Conservation (phyloP, 2,888 invertebrate species). For the Hetaerina titia region DNA sequence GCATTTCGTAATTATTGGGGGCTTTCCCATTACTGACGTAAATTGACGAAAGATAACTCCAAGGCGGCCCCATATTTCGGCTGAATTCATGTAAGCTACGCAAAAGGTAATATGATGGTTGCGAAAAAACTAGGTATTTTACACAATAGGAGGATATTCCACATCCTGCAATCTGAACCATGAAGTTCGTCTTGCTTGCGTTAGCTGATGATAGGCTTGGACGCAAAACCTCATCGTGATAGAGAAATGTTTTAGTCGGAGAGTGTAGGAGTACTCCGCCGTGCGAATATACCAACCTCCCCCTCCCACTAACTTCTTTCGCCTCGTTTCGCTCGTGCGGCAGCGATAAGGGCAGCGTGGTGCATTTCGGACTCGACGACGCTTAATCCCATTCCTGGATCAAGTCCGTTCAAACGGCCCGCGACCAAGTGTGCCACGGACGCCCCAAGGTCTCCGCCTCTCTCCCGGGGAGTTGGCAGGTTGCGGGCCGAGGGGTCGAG, state of each 20-base stretch:
- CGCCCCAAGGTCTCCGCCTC: background rate
- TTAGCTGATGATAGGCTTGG: too few relatives aligned
- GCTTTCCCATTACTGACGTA: too few relatives aligned
- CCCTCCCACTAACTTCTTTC: background rate
- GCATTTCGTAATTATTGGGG: too few relatives aligned
- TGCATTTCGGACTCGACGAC: background rate
- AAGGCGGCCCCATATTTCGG: too few relatives aligned
- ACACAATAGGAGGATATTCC: too few relatives aligned
- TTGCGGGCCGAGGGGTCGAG: background rate
- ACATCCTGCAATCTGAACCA: too few relatives aligned
- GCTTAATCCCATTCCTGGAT: background rate
- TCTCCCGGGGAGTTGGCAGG: background rate
- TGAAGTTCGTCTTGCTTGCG: too few relatives aligned
- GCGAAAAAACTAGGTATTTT: too few relatives aligned
- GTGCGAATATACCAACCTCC: background rate
- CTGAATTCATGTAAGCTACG: too few relatives aligned
- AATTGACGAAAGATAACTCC: too few relatives aligned
- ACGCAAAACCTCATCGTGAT: background rate
- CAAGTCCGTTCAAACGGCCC: background rate
- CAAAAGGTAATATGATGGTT: too few relatives aligned
- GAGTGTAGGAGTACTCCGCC: background rate
- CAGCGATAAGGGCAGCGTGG: background rate
- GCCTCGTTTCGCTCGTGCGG: background rate
- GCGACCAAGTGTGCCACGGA: conserved; percentile 15
- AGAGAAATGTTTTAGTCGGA: background rate